Percentiles rank a stretch among this genome's conserved stretches.
Evolutionary conservation across 2,888 invertebrate species (phyloP).

Genomic region (Antitype chi): DNA sequence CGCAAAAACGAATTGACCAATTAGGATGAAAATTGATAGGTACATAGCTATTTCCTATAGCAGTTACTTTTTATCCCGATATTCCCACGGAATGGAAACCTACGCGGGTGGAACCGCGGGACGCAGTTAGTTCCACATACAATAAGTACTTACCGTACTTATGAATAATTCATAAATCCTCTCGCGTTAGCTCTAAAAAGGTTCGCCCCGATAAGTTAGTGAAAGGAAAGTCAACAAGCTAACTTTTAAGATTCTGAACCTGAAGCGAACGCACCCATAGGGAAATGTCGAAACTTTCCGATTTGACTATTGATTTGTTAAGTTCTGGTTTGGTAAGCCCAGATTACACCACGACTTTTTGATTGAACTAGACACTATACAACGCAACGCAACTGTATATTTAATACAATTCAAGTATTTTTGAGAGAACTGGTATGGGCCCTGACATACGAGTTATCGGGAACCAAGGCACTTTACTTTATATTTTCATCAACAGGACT

Average conservation of each 20-base stretch:
- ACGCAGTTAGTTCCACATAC: slow-evolving; percentile 14
- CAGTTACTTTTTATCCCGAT: no score
- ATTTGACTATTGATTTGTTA: slow-evolving; percentile 42
- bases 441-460: no score
- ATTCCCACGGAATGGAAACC: no score
- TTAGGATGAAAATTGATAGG: no score
- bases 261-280: slow-evolving; percentile 43
- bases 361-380: background rate
- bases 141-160: slow-evolving; percentile 30
- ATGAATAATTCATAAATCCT: slow-evolving; percentile 48
- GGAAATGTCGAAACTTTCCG: slow-evolving; percentile 49
- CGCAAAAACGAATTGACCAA: no score
- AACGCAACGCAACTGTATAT: background rate
- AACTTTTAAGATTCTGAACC: slow-evolving; percentile 50
- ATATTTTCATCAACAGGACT: no score
- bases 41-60: no score
- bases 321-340: slow-evolving; percentile 35
- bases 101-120: no score
- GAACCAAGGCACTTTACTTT: no score
- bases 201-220: slow-evolving; percentile 37
- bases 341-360: slow-evolving; percentile 1
- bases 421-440: no score
- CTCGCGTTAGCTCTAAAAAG: slow-evolving; percentile 41
- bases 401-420: background rate
- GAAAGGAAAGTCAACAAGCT: slow-evolving; percentile 55